Conservation (phyloP, 2,888 invertebrate species). For the Rhogogaster chlorosoma region DNA sequence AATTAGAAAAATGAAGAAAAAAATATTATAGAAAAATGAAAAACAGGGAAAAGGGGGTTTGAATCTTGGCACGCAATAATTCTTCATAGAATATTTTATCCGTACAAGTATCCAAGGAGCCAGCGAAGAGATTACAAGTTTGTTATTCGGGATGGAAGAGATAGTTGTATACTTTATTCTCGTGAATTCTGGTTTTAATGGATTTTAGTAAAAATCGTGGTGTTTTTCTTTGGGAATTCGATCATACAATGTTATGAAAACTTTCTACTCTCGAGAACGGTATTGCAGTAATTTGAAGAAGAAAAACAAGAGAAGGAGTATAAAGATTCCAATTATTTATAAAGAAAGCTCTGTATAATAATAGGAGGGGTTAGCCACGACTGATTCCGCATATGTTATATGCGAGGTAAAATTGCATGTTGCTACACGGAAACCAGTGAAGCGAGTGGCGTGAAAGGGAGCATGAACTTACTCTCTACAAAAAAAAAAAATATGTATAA, state of each 20-base stretch:
- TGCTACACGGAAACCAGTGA: background rate
- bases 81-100: background rate
- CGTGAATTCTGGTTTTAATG: background rate
- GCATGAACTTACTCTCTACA: background rate
- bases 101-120: background rate
- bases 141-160: background rate
- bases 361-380: background rate
- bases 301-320: background rate
- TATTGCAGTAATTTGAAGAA: background rate
- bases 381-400: background rate
- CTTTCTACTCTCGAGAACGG: background rate
- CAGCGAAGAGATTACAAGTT: background rate
- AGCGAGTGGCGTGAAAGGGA: background rate
- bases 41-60: background rate
- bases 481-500: background rate
- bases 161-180: background rate
- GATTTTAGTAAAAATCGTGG: background rate
- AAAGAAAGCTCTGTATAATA: slow-evolving; percentile 19
- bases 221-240: background rate
- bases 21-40: background rate
- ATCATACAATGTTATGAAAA: background rate
- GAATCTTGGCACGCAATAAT: background rate
- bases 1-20: background rate
- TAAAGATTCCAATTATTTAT: slow-evolving; percentile 13
- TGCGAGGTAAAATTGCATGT: slow-evolving; percentile 2